These are phyloP conservation scores for Nothoprocta pentlandii DNA, from an alignment of 2,113 vertebrate species.

Conservation along the genomic window DNA sequence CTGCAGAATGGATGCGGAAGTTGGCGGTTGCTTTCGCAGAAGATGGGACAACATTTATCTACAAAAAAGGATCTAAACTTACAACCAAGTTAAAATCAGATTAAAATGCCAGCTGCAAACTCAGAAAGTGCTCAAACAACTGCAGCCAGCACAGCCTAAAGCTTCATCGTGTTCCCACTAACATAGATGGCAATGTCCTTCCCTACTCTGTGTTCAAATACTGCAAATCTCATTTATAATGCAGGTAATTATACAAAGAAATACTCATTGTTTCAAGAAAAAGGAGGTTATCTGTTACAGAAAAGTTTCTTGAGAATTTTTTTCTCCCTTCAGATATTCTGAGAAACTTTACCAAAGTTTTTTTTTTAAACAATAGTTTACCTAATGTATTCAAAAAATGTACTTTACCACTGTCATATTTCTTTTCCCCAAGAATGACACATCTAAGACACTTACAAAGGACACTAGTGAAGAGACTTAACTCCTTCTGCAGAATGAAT, in stretches of 20 bases:
- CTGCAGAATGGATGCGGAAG: slow-evolving; percentile 90
- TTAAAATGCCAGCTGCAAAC: neutral
- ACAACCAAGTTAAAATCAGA: neutral
- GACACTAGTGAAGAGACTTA: neutral
- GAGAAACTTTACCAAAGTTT: neutral
- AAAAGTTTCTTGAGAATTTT: neutral
- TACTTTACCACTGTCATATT: neutral
- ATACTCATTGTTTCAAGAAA: neutral
- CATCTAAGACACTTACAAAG: fast-evolving
- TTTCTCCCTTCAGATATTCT: neutral
- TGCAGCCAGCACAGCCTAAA: neutral
- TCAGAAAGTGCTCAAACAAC: neutral
- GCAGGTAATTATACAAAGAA: neutral
- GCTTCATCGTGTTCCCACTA: neutral
- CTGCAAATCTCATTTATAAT: neutral
- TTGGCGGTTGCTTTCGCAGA: slow-evolving; percentile 87
- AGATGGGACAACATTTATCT: slow-evolving; percentile 89
- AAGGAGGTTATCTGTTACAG: fast-evolving
- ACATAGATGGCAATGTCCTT: too few species aligned
- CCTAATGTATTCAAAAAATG: neutral
- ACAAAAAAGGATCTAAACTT: neutral
- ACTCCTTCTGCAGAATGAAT: neutral
- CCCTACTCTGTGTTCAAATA: neutral
- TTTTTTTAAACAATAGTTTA: neutral
- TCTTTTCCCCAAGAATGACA: neutral